A percentile compares a stretch with the other conserved stretches of the same genome.
These are phyloP conservation scores for Trichopoda pennipes DNA, from an alignment of 2,888 invertebrate genomes.

Conservation along the genomic window DNA sequence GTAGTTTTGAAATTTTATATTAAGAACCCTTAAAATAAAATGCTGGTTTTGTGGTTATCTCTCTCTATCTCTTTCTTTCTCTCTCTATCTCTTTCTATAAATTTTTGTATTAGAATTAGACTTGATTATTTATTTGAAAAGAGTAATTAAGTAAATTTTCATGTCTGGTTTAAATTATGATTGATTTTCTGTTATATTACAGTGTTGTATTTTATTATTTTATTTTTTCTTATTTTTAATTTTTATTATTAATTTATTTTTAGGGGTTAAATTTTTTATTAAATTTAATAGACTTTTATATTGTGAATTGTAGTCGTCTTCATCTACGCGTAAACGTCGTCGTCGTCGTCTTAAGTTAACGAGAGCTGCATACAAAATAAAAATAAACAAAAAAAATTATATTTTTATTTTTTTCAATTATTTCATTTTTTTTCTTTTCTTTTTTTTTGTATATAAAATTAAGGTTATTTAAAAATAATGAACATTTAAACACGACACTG, in stretches of 20 bases:
- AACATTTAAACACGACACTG: conserved; percentile 34
- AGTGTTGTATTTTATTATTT: conserved; percentile 60
- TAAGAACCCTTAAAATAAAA: conserved; percentile 39
- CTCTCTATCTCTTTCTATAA: conserved; percentile 24
- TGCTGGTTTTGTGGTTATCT: conserved; percentile 70
- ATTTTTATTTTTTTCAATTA: conserved; percentile 30
- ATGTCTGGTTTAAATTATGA: conserved; percentile 49
- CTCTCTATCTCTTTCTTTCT: conserved; percentile 13
- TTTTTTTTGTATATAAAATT: conserved; percentile 10
- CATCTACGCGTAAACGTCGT: conserved; percentile 67
- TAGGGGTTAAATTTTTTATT: conserved; percentile 52
- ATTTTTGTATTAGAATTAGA: conserved; percentile 28
- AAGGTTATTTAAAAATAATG: conserved; percentile 41
- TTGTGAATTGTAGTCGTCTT: conserved; percentile 66
- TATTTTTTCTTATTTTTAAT: conserved; percentile 49
- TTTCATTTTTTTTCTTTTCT: conserved; percentile 5
- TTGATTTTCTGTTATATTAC: conserved; percentile 56
- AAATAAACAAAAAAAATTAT: conserved; percentile 58
- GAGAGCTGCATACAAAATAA: conserved; percentile 64
- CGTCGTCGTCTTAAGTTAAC: conserved; percentile 68
- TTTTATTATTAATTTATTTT: conserved; percentile 41
- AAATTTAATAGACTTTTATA: conserved; percentile 47
- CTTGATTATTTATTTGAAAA: conserved; percentile 16
- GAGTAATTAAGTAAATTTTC: conserved; percentile 13
- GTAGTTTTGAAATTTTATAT: conserved; percentile 59